A percentile compares a stretch with the other conserved stretches of the same genome.
Evolutionary conservation across 2,113 vertebrate genomes (phyloP).

Genomic region (Ibidorhyncha struthersii): DNA sequence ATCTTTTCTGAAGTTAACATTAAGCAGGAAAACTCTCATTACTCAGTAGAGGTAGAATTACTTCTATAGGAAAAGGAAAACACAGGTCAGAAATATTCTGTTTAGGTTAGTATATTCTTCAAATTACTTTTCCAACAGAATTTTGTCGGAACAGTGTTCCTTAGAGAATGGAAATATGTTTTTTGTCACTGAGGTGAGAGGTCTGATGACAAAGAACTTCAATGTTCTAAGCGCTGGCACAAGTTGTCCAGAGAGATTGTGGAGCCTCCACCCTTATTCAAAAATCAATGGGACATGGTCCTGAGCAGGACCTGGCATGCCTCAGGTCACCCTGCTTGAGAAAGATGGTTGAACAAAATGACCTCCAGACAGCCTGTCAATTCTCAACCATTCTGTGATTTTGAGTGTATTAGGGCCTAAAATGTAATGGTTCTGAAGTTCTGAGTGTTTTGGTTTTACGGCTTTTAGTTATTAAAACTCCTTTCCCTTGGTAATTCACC

Average conservation of each 20-base stretch:
- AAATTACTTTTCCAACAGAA: background rate
- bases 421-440: background rate
- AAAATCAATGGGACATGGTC: accelerated
- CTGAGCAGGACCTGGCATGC: background rate
- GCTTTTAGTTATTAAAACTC: background rate
- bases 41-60: background rate
- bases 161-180: background rate
- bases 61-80: background rate
- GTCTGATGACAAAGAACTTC: background rate
- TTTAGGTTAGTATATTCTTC: background rate
- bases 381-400: background rate
- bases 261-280: background rate
- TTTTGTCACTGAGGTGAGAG: background rate
- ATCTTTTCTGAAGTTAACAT: accelerated
- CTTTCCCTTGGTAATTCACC: background rate
- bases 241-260: accelerated
- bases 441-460: background rate
- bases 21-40: background rate
- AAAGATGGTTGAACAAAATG: accelerated
- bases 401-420: background rate
- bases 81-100: background rate
- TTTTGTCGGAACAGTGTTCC: background rate
- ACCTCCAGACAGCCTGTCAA: background rate
- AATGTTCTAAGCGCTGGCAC: background rate
- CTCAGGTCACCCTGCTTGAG: no score